phyloP scores from a whole-genome alignment of 2,888 invertebrate genomes.

The Torymus auratus region DNA sequence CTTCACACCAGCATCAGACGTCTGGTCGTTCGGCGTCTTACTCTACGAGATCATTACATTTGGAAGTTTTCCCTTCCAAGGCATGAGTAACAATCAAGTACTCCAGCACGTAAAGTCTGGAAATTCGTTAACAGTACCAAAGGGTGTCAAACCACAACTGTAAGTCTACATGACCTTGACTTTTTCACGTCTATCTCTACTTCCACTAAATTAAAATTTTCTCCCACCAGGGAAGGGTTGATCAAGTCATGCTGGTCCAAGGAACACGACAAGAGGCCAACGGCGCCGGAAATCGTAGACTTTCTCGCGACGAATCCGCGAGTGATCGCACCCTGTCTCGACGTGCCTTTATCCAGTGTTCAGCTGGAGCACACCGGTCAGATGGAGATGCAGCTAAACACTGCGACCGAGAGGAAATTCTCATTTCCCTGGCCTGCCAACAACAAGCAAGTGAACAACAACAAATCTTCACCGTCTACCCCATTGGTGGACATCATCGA shows the following conservation, averaged over 20 bases:
- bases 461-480: neutral
- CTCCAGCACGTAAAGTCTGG: slow-evolving; percentile 88
- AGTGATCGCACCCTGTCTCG: slow-evolving; percentile 87
- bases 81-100: slow-evolving; percentile 90
- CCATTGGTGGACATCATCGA: slow-evolving; percentile 46
- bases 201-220: slow-evolving; percentile 59
- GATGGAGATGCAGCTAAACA: slow-evolving; percentile 78
- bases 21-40: slow-evolving; percentile 93
- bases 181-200: neutral
- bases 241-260: slow-evolving; percentile 89
- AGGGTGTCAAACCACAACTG: slow-evolving; percentile 87
- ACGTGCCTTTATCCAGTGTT: slow-evolving; percentile 85
- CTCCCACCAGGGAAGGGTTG: slow-evolving; percentile 81
- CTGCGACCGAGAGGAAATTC: slow-evolving; percentile 76
- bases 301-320: slow-evolving; percentile 87
- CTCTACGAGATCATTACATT: slow-evolving; percentile 93
- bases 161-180: slow-evolving; percentile 78
- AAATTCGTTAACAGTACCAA: slow-evolving; percentile 85
- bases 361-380: slow-evolving; percentile 84
- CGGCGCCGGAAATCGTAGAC: slow-evolving; percentile 88
- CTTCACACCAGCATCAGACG: slow-evolving; percentile 91
- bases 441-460: neutral
- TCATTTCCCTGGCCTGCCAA: slow-evolving; percentile 66
- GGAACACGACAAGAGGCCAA: slow-evolving; percentile 84
- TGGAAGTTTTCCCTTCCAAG: slow-evolving; percentile 94